phyloP scores from a whole-genome alignment of 2,113 vertebrate genomes.

The Passer montanus region DNA sequence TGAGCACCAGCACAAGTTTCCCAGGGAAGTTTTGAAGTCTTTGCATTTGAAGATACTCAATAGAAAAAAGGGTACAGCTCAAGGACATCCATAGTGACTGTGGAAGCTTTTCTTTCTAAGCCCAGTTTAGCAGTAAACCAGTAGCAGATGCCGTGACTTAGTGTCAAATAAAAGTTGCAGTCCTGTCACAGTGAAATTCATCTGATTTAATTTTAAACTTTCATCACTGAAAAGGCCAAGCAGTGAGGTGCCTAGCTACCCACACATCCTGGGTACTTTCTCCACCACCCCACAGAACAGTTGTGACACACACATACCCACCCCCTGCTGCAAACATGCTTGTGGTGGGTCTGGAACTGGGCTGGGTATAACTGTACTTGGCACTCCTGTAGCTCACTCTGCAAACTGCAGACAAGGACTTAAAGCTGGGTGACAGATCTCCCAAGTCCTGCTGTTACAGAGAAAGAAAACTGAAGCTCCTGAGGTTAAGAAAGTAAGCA shows the following conservation, averaged over 20 bases:
- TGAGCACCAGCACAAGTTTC: background rate
- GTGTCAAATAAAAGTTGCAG: background rate
- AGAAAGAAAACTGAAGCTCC: background rate
- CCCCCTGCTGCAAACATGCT: background rate
- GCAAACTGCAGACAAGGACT: background rate
- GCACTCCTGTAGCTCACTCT: background rate
- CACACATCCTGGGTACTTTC: background rate
- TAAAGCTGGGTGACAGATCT: background rate
- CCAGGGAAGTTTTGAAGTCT: background rate
- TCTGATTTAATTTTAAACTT: background rate
- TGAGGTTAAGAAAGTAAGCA: background rate
- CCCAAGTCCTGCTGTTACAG: fast-evolving
- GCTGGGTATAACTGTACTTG: background rate
- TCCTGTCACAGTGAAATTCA: background rate
- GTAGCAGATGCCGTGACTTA: background rate
- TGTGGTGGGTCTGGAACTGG: background rate
- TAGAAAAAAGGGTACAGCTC: background rate
- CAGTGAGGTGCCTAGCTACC: background rate
- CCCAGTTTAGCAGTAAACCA: background rate
- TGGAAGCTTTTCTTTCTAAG: background rate
- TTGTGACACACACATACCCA: fast-evolving
- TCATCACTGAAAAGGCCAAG: background rate
- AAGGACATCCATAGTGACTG: background rate
- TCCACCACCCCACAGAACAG: background rate
- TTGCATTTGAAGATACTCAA: background rate